phyloP scores from a whole-genome alignment of 2,113 vertebrate genomes.

The Corynorhinus townsendii region DNA sequence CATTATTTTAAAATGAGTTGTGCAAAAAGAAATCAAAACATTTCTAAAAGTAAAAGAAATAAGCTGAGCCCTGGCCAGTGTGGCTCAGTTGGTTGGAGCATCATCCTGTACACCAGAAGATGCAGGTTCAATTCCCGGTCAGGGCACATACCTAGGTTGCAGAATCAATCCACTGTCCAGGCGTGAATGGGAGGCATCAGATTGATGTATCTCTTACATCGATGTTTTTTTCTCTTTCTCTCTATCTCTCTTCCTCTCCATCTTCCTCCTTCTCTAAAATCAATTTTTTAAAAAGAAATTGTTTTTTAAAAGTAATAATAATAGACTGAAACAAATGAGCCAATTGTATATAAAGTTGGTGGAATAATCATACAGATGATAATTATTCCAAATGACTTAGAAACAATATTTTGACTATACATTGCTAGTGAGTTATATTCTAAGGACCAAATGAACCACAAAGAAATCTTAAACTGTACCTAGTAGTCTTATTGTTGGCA shows the following conservation, averaged over 20 bases:
- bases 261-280: too few relatives aligned
- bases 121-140: background rate
- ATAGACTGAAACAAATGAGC: background rate
- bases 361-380: background rate
- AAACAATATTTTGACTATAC: background rate
- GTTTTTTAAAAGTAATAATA: background rate
- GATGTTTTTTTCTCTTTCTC: background rate
- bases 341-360: background rate
- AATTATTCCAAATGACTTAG: background rate
- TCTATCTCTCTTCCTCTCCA: background rate
- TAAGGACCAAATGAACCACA: constrained; percentile 2
- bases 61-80: background rate
- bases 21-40: background rate
- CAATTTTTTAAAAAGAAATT: background rate
- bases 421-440: background rate
- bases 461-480: background rate
- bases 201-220: background rate
- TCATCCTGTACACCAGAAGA: background rate
- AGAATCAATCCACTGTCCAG: background rate
- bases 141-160: background rate
- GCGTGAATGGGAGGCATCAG: background rate
- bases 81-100: background rate
- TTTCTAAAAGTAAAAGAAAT: background rate
- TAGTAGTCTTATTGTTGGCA: background rate
- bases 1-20: background rate